phyloP scores from a whole-genome alignment of 2,888 invertebrate species.

The Conchocele bisecta region DNA sequence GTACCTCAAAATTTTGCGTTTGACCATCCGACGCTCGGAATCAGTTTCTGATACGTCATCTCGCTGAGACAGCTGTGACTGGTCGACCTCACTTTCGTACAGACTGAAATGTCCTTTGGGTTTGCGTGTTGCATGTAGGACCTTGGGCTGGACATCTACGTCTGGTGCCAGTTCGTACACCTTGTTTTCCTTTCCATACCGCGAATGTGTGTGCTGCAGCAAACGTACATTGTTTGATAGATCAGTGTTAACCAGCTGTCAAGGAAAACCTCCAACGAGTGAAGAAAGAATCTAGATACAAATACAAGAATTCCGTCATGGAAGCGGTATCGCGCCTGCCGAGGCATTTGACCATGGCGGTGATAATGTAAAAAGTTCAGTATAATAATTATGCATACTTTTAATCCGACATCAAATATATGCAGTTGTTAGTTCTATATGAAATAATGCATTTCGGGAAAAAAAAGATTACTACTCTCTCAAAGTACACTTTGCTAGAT shows the following conservation, averaged over 20 bases:
- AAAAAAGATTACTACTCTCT: no score
- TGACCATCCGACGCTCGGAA: conserved; percentile 68
- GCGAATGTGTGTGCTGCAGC: conserved; percentile 39
- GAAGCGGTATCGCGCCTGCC: no score
- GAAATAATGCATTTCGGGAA: no score
- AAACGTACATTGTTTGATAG: not conserved
- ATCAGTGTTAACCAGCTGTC: no score
- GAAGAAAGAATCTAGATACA: not conserved
- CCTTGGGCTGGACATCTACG: conserved; percentile 28
- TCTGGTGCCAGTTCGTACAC: conserved; percentile 27
- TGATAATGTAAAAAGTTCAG: no score
- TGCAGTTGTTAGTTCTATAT: no score
- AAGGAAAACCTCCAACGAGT: no score
- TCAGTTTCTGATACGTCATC: conserved; percentile 73
- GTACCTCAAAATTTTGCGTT: conserved; percentile 76
- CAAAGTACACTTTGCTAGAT: no score
- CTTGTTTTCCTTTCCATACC: conserved; percentile 61
- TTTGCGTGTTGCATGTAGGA: conserved; percentile 45
- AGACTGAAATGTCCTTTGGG: conserved; percentile 52
- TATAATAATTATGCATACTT: no score
- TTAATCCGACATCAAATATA: no score
- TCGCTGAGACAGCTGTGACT: conserved; percentile 49
- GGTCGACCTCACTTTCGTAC: conserved; percentile 52
- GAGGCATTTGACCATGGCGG: no score
- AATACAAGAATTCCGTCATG: no score